Evolutionary conservation across 2,113 vertebrate genomes (phyloP).

Genomic region (Nerophis ophidion): DNA sequence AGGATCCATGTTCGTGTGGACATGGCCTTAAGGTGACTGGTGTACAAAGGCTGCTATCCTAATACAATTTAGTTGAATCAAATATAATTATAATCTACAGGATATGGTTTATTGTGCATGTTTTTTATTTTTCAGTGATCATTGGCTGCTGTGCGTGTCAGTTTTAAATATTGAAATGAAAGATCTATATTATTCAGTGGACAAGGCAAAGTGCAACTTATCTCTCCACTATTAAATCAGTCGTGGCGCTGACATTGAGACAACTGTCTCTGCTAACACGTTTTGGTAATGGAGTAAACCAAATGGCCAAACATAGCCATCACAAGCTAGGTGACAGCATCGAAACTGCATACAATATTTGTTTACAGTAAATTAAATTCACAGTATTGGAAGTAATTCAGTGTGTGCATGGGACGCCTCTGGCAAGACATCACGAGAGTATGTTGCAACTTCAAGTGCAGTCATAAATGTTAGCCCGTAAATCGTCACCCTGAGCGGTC

Average conservation of each 20-base stretch:
- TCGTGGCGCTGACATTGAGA: neutral
- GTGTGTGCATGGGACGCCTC: neutral
- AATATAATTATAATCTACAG: too few relatives aligned
- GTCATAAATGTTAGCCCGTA: conserved; percentile 50
- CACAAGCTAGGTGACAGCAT: neutral
- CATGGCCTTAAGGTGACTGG: neutral
- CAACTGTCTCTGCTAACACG: neutral
- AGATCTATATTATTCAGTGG: neutral
- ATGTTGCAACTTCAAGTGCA: conserved; percentile 39
- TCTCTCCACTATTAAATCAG: neutral
- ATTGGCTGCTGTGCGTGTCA: too few relatives aligned
- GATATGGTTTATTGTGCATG: neutral
- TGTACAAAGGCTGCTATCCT: too few relatives aligned
- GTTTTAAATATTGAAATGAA: neutral
- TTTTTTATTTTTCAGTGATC: neutral
- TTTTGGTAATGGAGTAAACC: neutral
- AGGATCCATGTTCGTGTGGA: too few relatives aligned
- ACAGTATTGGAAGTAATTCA: neutral
- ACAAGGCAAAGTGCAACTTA: conserved; percentile 1
- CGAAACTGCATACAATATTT: conserved; percentile 19
- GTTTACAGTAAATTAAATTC: conserved; percentile 14
- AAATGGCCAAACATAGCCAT: neutral
- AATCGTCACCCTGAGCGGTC: conserved; percentile 52
- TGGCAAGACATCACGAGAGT: conserved; percentile 22
- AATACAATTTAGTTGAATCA: too few relatives aligned